A percentile compares a stretch with the other conserved stretches of the same genome.
These are phyloP conservation scores for Achlya flavicornis DNA, from an alignment of 2,888 invertebrate genomes.

Conservation along the genomic window DNA sequence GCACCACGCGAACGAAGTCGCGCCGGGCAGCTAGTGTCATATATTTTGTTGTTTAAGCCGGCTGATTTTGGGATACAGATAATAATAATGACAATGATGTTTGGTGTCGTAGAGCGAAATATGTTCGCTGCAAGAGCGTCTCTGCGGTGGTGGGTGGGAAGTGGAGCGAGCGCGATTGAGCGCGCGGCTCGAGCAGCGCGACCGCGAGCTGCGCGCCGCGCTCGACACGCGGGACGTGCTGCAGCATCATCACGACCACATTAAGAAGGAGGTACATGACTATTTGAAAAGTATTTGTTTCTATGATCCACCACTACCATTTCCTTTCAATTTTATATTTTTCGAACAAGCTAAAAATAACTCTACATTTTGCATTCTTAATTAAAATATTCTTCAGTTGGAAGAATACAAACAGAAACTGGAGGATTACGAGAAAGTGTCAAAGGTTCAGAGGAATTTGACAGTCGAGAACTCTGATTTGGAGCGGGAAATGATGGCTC, in stretches of 20 bases:
- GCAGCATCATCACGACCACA: conserved; percentile 89
- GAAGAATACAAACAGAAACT: conserved; percentile 92
- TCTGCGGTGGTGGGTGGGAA: conserved; percentile 83
- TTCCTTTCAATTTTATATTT: not conserved
- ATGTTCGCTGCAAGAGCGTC: conserved; percentile 75
- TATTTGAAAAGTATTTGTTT: not conserved
- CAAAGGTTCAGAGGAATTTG: conserved; percentile 91
- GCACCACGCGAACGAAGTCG: too few species aligned
- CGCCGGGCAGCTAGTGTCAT: too few species aligned
- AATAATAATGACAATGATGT: not conserved
- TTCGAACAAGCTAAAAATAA: not conserved
- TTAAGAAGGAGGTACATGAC: conserved; percentile 80
- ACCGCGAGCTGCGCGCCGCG: conserved; percentile 87
- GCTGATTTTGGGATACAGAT: not conserved
- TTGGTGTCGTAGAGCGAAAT: conserved; percentile 59
- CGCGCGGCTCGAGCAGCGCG: conserved; percentile 89
- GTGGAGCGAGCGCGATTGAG: conserved; percentile 88
- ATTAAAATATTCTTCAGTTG: conserved; percentile 72
- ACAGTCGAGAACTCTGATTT: conserved; percentile 89
- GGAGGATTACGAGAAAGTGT: conserved; percentile 93
- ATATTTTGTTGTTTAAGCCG: not conserved
- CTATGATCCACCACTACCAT: too few species aligned
- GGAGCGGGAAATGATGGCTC: conserved; percentile 89
- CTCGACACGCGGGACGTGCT: conserved; percentile 90
- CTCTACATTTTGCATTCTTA: not conserved